Evolutionary conservation across 2,888 invertebrate species (phyloP).

Genomic region (Eurytoma adleriae): DNA sequence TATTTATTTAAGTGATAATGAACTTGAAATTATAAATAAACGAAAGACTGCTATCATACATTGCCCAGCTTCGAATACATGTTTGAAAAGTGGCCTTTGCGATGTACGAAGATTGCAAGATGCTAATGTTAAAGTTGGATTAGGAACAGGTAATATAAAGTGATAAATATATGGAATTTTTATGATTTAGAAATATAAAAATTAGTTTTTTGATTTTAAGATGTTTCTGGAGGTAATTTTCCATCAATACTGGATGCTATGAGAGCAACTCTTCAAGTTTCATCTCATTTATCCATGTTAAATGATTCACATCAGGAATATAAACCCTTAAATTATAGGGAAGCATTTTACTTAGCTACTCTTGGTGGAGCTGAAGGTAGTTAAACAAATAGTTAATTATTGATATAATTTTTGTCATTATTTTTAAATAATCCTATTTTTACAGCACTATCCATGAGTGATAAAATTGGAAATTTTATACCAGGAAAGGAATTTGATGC

Average conservation of each 20-base stretch:
- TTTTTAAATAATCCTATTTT: conserved; percentile 57
- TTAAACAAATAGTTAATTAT: conserved; percentile 7
- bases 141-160: conserved; percentile 88
- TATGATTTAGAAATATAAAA: conserved; percentile 8
- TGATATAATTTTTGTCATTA: conserved; percentile 36
- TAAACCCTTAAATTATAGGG: conserved; percentile 82
- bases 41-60: conserved; percentile 86
- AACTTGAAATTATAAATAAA: conserved; percentile 81
- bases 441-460: conserved; percentile 85
- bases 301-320: conserved; percentile 73
- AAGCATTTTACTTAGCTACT: conserved; percentile 91
- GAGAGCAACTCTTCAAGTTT: conserved; percentile 84
- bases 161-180: neutral
- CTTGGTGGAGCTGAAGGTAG: conserved; percentile 89
- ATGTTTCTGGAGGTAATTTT: conserved; percentile 89
- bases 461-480: conserved; percentile 87
- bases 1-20: conserved; percentile 84
- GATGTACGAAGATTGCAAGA: conserved; percentile 83
- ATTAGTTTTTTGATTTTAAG: conserved; percentile 75
- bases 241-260: conserved; percentile 87
- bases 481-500: conserved; percentile 93
- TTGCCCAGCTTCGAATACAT: conserved; percentile 91
- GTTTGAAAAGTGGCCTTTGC: conserved; percentile 88
- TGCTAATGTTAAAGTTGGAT: conserved; percentile 84
- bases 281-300: conserved; percentile 81